Percentiles rank a stretch among this genome's conserved stretches.
These are phyloP conservation scores for Leptocoma aspasia DNA, from an alignment of 2,113 vertebrate genomes.

Conservation along the genomic window DNA sequence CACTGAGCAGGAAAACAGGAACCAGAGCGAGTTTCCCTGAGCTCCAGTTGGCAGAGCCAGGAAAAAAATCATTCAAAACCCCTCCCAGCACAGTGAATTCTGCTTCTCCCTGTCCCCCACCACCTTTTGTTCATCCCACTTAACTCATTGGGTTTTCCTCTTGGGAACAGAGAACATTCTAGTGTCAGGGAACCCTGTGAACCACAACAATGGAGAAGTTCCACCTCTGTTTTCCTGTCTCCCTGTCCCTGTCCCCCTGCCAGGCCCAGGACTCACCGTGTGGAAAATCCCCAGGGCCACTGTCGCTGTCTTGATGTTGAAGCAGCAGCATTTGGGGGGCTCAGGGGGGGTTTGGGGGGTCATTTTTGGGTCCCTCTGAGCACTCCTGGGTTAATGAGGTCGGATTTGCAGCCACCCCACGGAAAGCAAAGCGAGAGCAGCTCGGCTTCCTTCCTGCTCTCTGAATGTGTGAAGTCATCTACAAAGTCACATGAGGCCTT, in stretches of 20 bases:
- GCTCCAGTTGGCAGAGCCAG: background rate
- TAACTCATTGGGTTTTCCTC: background rate
- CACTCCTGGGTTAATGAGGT: background rate
- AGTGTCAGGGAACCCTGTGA: background rate
- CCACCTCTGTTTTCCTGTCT: background rate
- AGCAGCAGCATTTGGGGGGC: conserved; percentile 62
- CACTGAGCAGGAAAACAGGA: background rate
- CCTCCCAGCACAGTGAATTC: background rate
- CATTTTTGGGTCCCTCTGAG: conserved; percentile 28
- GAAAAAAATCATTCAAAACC: background rate
- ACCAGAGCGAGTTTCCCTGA: background rate
- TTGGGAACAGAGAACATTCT: background rate
- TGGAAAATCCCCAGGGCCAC: conserved; percentile 69
- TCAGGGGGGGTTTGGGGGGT: background rate
- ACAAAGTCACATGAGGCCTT: conserved; percentile 54
- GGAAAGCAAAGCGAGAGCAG: conserved; percentile 19
- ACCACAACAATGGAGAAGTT: background rate
- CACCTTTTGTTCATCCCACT: background rate
- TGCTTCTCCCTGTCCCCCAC: fast-evolving
- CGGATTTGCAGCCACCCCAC: background rate
- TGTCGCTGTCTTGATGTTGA: conserved; percentile 63
- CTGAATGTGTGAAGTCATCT: conserved; percentile 49
- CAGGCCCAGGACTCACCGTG: conserved; percentile 61
- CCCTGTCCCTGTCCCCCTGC: background rate
- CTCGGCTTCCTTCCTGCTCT: conserved; percentile 70